These are phyloP conservation scores for Philantomba maxwellii DNA, from an alignment of 2,113 vertebrate genomes.

Conservation along the genomic window DNA sequence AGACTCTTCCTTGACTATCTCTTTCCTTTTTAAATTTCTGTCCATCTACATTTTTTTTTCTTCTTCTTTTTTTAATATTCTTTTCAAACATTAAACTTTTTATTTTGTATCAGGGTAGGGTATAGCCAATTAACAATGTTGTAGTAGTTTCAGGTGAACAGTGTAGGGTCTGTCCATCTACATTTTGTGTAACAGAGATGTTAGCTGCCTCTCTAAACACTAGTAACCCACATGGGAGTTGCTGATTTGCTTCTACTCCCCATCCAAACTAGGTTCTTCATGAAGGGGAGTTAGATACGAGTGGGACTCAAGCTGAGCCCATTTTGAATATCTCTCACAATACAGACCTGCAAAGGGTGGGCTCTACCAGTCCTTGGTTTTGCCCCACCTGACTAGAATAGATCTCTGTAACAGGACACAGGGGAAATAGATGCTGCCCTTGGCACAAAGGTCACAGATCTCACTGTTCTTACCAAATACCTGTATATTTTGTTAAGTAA, in stretches of 20 bases:
- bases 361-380: background rate
- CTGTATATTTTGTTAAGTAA: background rate
- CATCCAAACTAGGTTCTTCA: background rate
- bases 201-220: background rate
- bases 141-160: background rate
- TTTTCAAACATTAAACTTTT: background rate
- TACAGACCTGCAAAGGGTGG: background rate
- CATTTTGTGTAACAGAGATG: background rate
- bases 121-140: background rate
- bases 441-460: background rate
- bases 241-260: background rate
- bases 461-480: background rate
- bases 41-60: background rate
- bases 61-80: fast-evolving
- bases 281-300: background rate
- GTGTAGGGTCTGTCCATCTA: background rate
- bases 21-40: background rate
- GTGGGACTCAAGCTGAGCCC: background rate
- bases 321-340: background rate
- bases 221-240: background rate
- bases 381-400: background rate
- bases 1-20: background rate
- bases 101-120: background rate
- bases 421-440: background rate
- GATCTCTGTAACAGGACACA: background rate